A percentile compares a stretch with the other conserved stretches of the same genome.
Evolutionary conservation across 2,113 vertebrate genomes (phyloP).

Genomic region (Mugil cephalus): DNA sequence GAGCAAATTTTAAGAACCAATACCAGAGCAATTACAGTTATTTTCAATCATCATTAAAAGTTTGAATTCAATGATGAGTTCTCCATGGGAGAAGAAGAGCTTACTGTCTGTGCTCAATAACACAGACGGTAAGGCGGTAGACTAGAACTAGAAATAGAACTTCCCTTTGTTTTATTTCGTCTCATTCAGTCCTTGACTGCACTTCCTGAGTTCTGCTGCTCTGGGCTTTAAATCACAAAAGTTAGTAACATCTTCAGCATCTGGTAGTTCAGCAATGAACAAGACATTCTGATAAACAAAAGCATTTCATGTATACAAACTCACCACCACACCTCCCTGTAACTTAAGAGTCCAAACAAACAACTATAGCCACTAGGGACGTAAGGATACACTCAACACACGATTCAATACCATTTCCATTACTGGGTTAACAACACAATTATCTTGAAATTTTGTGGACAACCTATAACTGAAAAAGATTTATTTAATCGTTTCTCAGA

Average conservation of each 20-base stretch:
- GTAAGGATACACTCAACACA: no score
- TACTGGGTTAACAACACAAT: no score
- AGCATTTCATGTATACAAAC: no score
- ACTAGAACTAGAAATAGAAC: neutral
- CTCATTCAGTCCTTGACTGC: no score
- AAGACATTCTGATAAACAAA: neutral
- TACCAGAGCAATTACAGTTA: neutral
- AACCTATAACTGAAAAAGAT: no score
- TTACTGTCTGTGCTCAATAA: neutral
- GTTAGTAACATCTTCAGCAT: neutral
- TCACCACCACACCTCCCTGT: no score
- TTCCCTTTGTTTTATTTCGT: neutral
- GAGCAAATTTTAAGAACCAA: conserved; percentile 15
- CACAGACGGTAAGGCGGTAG: no score
- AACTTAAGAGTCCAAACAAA: no score
- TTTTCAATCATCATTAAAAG: conserved; percentile 6
- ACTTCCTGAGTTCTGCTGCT: neutral
- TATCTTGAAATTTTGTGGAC: no score
- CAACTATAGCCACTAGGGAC: no score
- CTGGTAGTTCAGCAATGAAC: neutral
- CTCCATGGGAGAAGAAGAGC: conserved; percentile 10
- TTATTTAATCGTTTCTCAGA: no score
- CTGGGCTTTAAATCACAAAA: neutral
- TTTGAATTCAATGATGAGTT: conserved; percentile 6
- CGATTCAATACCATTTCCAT: no score